A percentile compares a stretch with the other conserved stretches of the same genome.
Conservation (phyloP, 2,113 vertebrate genomes). For the Burhinus oedicnemus region DNA sequence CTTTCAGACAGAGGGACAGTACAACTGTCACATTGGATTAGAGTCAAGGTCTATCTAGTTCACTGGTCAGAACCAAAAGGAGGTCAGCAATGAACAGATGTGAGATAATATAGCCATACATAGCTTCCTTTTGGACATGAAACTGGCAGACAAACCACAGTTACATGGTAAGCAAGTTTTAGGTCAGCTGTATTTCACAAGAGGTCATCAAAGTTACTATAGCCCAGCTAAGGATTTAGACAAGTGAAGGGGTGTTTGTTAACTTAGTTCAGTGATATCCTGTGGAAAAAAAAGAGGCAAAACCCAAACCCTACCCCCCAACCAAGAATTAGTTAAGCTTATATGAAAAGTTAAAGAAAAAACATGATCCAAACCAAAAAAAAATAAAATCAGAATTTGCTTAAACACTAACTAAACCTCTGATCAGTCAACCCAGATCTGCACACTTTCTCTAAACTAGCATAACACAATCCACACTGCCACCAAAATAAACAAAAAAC, state of each 20-base stretch:
- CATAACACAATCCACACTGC: neutral
- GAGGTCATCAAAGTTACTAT: neutral
- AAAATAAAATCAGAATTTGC: neutral
- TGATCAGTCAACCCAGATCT: neutral
- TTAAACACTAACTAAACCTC: neutral
- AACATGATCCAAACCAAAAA: neutral
- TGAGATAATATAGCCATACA: neutral
- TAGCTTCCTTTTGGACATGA: neutral
- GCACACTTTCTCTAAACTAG: neutral
- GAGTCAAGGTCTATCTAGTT: neutral
- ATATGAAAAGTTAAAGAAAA: neutral
- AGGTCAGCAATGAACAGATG: conserved; percentile 22
- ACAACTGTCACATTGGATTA: neutral
- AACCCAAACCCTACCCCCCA: accelerated
- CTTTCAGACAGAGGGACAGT: neutral
- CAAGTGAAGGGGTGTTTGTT: neutral
- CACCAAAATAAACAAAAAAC: neutral
- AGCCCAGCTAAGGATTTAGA: neutral
- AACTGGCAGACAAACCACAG: neutral
- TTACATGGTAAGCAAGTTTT: neutral
- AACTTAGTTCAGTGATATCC: neutral
- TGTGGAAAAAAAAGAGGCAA: neutral
- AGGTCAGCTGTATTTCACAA: neutral
- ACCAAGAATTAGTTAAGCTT: neutral
- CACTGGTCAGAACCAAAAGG: conserved; percentile 16